Conservation (phyloP, 2,797 vertebrate species). For the Moxostoma hubbsi region DNA sequence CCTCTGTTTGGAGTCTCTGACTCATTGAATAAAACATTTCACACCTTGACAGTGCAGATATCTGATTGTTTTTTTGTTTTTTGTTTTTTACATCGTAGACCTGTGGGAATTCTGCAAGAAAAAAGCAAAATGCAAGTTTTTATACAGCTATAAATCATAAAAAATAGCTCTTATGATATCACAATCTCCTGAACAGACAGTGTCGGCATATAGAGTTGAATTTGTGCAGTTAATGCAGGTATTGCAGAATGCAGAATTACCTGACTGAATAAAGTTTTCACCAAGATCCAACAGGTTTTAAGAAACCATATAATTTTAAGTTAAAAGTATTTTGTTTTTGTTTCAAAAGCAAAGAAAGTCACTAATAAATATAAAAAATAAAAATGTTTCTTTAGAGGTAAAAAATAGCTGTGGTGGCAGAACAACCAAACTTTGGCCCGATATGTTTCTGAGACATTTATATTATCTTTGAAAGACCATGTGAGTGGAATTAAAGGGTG, state of each 20-base stretch:
- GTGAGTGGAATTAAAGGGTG: constrained; percentile 63
- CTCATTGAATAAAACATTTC: constrained; percentile 33
- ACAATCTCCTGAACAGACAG: neutral
- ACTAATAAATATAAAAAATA: neutral
- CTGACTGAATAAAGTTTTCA: no score
- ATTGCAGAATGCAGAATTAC: neutral
- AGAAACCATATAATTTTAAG: neutral
- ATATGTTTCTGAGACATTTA: neutral
- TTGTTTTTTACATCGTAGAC: constrained; percentile 17
- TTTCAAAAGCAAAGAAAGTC: neutral
- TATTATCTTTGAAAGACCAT: constrained; percentile 58
- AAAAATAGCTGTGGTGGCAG: no score
- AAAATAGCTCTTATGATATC: neutral
- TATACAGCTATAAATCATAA: neutral
- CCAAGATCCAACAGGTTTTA: no score
- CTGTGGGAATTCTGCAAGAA: neutral
- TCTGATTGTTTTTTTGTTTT: constrained; percentile 11
- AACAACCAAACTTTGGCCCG: neutral
- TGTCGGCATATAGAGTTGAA: neutral
- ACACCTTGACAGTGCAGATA: constrained; percentile 18
- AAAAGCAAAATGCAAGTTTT: neutral
- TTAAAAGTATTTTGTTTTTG: neutral
- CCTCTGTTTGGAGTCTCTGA: no score
- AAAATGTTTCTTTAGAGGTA: no score
- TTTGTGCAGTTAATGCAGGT: neutral